phyloP scores from a whole-genome alignment of 2,113 vertebrate species.

The Atherinomorus stipes region DNA sequence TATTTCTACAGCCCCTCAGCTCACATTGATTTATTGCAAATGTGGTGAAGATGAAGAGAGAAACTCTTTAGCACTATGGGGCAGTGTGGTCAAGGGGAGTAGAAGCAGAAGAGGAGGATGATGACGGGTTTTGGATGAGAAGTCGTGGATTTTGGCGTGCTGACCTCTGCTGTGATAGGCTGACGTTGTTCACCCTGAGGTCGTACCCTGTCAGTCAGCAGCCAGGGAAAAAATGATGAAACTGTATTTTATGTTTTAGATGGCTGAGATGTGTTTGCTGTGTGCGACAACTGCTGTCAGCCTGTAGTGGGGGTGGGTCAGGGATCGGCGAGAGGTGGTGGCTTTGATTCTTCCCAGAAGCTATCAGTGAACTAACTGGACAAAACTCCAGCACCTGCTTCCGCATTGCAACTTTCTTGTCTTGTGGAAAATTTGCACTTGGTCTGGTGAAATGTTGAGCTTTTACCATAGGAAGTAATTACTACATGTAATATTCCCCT shows the following conservation, averaged over 20 bases:
- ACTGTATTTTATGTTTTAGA: constrained; percentile 35
- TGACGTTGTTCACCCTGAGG: constrained; percentile 43
- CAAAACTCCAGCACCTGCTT: background rate
- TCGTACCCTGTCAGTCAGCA: constrained; percentile 53
- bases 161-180: constrained; percentile 61
- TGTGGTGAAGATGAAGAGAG: constrained; percentile 68
- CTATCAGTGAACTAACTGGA: constrained; percentile 7
- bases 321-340: constrained; percentile 14
- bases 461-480: background rate
- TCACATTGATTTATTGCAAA: constrained; percentile 77
- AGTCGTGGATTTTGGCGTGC: constrained; percentile 7
- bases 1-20: constrained; percentile 66
- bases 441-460: too few relatives aligned
- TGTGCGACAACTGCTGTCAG: constrained; percentile 54
- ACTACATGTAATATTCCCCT: background rate
- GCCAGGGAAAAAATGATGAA: constrained; percentile 59
- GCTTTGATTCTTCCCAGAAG: background rate
- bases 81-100: constrained; percentile 46
- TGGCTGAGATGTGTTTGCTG: constrained; percentile 46
- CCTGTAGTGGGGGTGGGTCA: constrained; percentile 18
- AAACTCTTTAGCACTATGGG: constrained; percentile 56
- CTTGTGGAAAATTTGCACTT: background rate
- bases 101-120: constrained; percentile 13
- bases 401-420: background rate
- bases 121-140: constrained; percentile 29